Evolutionary conservation across 2,113 vertebrate species (phyloP).

Genomic region (crab-eating macaque (Macaca fascicularis)): T2T-MFA8v1.1 NC_088380.1:136448001-136448500

Average conservation of each 20-base stretch:
- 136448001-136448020: background rate
- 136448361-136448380: background rate
- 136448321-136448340: background rate
- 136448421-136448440: background rate
- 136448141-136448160: background rate
- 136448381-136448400: background rate
- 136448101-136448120: background rate
- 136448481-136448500: conserved; percentile 19
- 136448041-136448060: background rate
- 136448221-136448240: background rate
- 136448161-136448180: background rate
- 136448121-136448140: background rate
- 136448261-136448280: background rate
- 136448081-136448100: background rate
- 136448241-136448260: background rate
- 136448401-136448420: background rate
- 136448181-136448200: background rate
- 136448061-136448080: background rate
- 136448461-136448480: background rate
- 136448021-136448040: background rate
- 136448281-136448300: background rate
- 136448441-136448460: background rate
- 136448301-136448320: background rate
- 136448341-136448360: background rate
- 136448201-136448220: background rate